phyloP scores from a whole-genome alignment of 2,797 vertebrate genomes.

The Semaprochilodus insignis region DNA sequence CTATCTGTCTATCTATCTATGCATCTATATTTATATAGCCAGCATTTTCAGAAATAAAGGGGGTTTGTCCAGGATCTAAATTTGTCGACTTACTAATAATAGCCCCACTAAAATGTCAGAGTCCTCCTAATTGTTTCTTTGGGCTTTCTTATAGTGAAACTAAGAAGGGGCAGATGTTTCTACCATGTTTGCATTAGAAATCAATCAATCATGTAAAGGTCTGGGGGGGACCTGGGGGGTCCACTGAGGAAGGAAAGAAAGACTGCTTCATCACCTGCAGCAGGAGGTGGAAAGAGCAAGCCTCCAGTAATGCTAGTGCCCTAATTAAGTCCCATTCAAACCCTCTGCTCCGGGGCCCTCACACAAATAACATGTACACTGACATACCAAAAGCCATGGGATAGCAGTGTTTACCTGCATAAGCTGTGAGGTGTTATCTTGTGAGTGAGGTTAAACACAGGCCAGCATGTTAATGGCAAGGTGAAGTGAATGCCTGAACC shows the following conservation, averaged over 20 bases:
- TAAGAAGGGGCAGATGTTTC: background rate
- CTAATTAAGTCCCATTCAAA: conserved; percentile 1
- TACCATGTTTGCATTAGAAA: background rate
- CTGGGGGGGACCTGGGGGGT: conserved; percentile 42
- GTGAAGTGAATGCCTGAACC: no score
- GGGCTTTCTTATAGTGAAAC: background rate
- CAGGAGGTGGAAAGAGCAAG: conserved; percentile 46
- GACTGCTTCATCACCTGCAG: conserved; percentile 62
- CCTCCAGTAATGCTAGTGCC: background rate
- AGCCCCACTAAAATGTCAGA: background rate
- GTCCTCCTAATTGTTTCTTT: background rate
- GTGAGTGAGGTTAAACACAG: no score
- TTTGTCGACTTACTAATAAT: background rate
- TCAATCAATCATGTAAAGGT: background rate
- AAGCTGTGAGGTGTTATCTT: no score
- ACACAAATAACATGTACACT: no score
- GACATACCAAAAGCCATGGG: no score
- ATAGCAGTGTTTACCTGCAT: no score
- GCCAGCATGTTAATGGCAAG: no score
- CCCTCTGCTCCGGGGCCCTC: conserved; percentile 4
- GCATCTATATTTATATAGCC: no score
- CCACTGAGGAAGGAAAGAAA: conserved; percentile 61
- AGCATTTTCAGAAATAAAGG: background rate
- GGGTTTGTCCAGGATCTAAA: background rate
- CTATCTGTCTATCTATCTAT: no score